Percentiles rank a stretch among this genome's conserved stretches.
Conservation (phyloP, 1,140 invertebrate genomes). For the Eulimnadia texana region DNA sequence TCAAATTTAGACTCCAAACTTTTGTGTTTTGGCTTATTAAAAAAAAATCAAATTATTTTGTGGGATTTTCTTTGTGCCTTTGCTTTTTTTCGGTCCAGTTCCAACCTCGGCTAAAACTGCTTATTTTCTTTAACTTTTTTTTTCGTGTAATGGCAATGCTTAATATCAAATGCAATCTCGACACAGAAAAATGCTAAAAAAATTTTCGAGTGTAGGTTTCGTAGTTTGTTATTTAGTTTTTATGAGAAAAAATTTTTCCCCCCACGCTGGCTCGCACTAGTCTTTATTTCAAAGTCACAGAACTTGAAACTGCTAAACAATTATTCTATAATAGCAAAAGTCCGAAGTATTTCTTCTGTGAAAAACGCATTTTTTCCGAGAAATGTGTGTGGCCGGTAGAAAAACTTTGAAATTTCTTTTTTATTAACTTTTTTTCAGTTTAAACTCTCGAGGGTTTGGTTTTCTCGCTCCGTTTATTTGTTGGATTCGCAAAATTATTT, state of each 20-base stretch:
- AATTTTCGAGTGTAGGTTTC: background rate
- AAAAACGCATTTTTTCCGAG: background rate
- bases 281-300: background rate
- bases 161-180: background rate
- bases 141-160: background rate
- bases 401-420: too few species aligned
- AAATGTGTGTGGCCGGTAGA: too few species aligned
- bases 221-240: background rate
- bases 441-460: too few species aligned
- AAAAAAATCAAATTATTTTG: background rate
- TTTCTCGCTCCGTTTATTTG: too few species aligned
- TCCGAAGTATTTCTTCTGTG: background rate
- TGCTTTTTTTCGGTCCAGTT: background rate
- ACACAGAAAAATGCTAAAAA: background rate
- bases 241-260: background rate
- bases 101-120: background rate
- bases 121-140: background rate
- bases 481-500: too few species aligned
- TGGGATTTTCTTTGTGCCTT: background rate
- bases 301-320: background rate
- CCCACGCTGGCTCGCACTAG: background rate
- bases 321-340: background rate
- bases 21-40: background rate
- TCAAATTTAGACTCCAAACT: background rate
- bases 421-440: too few species aligned